These are phyloP conservation scores for Aplysina aerophoba DNA, from an alignment of 37 sponge, comb jelly and placozoan genomes.

Conservation along the genomic window DNA sequence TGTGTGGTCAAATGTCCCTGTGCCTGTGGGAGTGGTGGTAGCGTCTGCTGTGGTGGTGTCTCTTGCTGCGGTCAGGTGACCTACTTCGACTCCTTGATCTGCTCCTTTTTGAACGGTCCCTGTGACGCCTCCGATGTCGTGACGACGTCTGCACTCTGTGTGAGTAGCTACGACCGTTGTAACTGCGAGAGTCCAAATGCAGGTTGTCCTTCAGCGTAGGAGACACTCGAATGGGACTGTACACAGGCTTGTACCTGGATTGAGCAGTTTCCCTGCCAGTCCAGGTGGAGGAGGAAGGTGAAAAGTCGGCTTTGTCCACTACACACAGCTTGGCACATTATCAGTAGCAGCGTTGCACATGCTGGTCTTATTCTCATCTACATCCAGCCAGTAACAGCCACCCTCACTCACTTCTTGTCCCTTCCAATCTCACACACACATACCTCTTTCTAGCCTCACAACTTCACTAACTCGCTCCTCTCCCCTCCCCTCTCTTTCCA, in stretches of 20 bases:
- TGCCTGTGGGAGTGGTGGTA: too few relatives aligned
- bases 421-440: too few relatives aligned
- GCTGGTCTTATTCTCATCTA: too few relatives aligned
- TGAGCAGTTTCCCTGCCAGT: background rate
- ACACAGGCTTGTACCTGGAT: background rate
- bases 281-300: too few relatives aligned
- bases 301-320: too few relatives aligned
- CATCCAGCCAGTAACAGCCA: too few relatives aligned
- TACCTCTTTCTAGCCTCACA: background rate
- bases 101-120: background rate
- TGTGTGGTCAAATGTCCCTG: too few relatives aligned
- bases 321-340: background rate
- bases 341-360: too few relatives aligned
- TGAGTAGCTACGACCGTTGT: background rate
- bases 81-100: background rate
- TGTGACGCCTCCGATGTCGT: background rate
- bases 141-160: background rate
- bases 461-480: background rate
- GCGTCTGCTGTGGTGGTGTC: slow-evolving; percentile 1
- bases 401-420: too few relatives aligned
- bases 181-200: background rate
- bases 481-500: background rate
- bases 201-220: background rate
- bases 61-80: background rate
- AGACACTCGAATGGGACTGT: background rate